Evolutionary conservation across 2,113 vertebrate species (phyloP).

Genomic region (Phainopepla nitens): DNA sequence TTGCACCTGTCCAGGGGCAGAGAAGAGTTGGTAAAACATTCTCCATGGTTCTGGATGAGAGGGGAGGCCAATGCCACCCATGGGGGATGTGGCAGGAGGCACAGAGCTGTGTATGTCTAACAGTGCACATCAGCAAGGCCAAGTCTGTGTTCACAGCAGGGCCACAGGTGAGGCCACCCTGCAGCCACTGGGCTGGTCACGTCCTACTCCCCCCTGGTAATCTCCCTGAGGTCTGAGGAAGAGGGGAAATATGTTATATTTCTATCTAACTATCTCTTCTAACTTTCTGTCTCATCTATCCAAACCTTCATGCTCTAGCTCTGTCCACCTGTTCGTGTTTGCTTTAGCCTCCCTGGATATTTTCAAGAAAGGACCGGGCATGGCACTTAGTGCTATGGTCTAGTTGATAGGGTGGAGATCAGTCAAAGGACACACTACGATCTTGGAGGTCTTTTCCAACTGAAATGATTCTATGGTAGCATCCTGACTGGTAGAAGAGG

Average conservation of each 20-base stretch:
- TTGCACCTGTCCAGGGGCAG: too few relatives aligned
- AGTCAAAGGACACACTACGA: background rate
- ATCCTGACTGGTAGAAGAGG: background rate
- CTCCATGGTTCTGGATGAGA: accelerated
- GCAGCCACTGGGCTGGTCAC: background rate
- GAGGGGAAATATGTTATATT: background rate
- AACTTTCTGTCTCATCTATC: background rate
- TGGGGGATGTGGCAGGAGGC: background rate
- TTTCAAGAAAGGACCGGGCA: background rate
- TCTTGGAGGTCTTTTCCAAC: background rate
- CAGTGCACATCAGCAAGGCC: accelerated
- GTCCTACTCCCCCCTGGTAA: accelerated
- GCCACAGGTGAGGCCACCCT: background rate
- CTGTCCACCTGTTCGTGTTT: background rate
- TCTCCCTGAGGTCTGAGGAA: background rate
- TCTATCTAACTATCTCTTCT: background rate
- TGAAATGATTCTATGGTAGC: background rate
- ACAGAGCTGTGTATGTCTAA: background rate
- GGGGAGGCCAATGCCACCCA: background rate
- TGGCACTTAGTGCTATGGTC: background rate
- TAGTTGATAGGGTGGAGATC: background rate
- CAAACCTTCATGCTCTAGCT: background rate
- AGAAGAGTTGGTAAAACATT: accelerated
- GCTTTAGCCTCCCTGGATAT: background rate
- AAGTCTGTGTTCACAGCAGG: background rate